Conservation (phyloP, 2,888 invertebrate genomes). For the Onchidella celtica region DNA sequence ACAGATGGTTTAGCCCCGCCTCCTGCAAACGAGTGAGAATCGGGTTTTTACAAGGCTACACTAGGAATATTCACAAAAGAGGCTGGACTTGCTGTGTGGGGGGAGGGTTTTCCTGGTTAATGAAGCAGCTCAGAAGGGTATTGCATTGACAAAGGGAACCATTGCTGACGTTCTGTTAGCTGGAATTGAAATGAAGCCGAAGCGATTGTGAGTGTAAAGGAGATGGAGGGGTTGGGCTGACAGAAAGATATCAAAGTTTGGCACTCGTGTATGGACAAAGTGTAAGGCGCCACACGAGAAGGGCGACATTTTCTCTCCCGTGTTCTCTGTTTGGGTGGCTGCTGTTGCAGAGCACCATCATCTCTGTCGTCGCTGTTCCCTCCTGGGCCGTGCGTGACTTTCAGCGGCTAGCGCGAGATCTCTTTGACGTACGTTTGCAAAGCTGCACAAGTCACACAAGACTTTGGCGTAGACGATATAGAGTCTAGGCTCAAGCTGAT, state of each 20-base stretch:
- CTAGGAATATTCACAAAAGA: not conserved
- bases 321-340: not conserved
- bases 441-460: not conserved
- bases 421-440: not conserved
- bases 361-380: not conserved
- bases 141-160: too few relatives aligned
- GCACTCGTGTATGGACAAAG: conserved; percentile 24
- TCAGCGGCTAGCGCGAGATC: not conserved
- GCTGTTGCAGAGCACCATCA: conserved; percentile 1
- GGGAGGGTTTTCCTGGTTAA: too few relatives aligned
- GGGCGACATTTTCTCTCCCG: not conserved
- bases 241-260: conserved; percentile 6
- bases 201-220: too few relatives aligned
- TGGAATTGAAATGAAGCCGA: too few relatives aligned
- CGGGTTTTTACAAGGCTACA: too few relatives aligned
- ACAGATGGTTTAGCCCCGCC: not conserved
- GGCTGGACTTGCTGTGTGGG: too few relatives aligned
- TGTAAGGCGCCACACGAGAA: conserved; percentile 8
- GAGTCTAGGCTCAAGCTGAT: too few relatives aligned
- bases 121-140: too few relatives aligned
- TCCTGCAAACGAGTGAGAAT: not conserved
- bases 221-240: not conserved
- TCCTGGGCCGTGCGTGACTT: not conserved
- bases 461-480: not conserved
- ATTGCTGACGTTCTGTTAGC: too few relatives aligned